Base-by-base conservation (phyloP, 2,113 vertebrate species). In the Mesitornis unicolor region DNA sequence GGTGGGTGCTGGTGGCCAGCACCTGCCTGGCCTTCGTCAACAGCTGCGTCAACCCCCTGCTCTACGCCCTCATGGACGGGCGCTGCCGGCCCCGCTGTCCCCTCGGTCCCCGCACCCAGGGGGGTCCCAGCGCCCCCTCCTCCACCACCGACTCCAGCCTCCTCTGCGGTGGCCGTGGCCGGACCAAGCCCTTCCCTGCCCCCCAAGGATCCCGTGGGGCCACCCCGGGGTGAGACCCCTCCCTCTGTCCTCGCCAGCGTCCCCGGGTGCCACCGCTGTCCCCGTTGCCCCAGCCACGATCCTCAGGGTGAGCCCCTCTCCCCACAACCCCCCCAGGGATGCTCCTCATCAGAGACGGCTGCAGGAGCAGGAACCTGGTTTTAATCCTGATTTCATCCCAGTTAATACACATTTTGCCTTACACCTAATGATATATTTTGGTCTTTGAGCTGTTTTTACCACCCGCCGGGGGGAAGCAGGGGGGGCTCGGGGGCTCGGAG, bases 11-110 rank as follows among this genome's bases (percentile, higher is more conserved):
- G 56, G 25, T 89, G 7, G 4, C 97, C 43, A 98, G 98, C 15
- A 98, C 98, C 84, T 98, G 98, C 94, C 89, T 99, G 95, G 99
- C 98, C 29, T 99, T 99, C 83, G 47, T 98, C 67, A 98, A 98
- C 97, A 99, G 99, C 96, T 99, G 99, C n/a, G 84, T 98, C 70
- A 99, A 99, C 89, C 99, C 99, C 12, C 93, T 98, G 84, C 97
- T 99, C 95, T 99, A 99, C 29, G 96, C 98, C 19, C 97, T 98
- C 50, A 97, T 99, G 92, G 99, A 99, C 82, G 96, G 97, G 38
- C 97, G 98, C 42, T 99, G 99, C 97, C 98, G 97, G 22, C 96
- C 74, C n/a, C 95, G 8, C 1, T 67, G 82, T 13, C 65, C 65
- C 50, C 11, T 42, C 1, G 13, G 28, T 75, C 36, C 57, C 74